Evolutionary conservation across 2,113 vertebrate species (phyloP).

Genomic region (Perccottus glenii): DNA sequence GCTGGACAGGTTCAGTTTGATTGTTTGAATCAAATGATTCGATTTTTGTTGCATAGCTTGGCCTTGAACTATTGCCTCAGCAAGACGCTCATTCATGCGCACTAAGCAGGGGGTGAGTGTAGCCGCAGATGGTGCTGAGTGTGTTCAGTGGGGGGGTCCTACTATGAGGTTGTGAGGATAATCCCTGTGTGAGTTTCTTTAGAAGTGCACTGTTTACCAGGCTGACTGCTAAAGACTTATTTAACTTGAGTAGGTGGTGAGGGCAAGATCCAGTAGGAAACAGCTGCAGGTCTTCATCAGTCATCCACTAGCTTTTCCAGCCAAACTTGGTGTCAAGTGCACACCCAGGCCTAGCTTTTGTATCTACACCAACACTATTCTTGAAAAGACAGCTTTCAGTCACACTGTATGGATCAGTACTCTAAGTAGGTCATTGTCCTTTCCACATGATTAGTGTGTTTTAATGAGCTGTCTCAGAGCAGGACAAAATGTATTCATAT

Average conservation of each 20-base stretch:
- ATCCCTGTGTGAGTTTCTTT: slow-evolving; percentile 9
- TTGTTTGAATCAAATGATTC: not conserved
- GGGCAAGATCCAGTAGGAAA: slow-evolving; percentile 17
- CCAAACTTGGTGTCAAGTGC: slow-evolving; percentile 3
- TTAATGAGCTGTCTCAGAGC: slow-evolving; percentile 4
- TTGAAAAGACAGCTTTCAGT: slow-evolving; percentile 6
- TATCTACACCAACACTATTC: slow-evolving; percentile 5
- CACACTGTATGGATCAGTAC: slow-evolving; percentile 5
- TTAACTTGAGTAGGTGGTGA: not conserved
- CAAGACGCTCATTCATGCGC: slow-evolving; percentile 32
- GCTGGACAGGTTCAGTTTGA: not conserved
- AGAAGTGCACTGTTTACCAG: not conserved
- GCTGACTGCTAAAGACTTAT: slow-evolving; percentile 3
- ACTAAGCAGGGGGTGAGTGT: slow-evolving; percentile 33
- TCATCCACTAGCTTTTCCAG: slow-evolving; percentile 20
- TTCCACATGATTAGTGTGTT: slow-evolving; percentile 19
- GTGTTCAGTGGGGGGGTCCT: not conserved
- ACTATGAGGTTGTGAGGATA: slow-evolving; percentile 14
- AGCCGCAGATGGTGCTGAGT: slow-evolving; percentile 36
- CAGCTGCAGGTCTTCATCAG: slow-evolving; percentile 19
- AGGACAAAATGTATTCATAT: not conserved
- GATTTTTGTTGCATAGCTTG: slow-evolving; percentile 19
- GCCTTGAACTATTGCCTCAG: slow-evolving; percentile 25
- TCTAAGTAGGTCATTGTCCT: slow-evolving; percentile 23
- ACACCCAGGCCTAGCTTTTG: not conserved